These are phyloP conservation scores for Pachyuromys duprasi DNA, from an alignment of 2,797 vertebrate genomes.

Conservation along the genomic window DNA sequence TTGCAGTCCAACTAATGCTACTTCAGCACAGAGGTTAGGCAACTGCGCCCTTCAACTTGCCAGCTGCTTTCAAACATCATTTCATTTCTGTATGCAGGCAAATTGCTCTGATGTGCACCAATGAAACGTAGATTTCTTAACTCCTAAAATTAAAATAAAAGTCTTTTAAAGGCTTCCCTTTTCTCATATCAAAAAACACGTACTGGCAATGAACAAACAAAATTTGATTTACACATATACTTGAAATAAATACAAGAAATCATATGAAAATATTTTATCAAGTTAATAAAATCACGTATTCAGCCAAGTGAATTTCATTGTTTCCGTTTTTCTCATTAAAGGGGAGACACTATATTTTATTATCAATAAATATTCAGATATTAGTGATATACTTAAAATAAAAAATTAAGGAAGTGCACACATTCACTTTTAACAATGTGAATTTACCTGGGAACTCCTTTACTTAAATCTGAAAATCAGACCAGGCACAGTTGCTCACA, in stretches of 20 bases:
- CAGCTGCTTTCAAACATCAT: neutral
- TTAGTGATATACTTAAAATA: conserved; percentile 31
- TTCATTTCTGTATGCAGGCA: conserved; percentile 20
- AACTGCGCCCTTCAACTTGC: conserved; percentile 4
- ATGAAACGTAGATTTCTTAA: conserved; percentile 51
- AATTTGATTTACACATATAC: conserved; percentile 33
- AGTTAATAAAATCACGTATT: conserved; percentile 35
- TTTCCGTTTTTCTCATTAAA: conserved; percentile 54
- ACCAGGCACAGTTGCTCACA: neutral
- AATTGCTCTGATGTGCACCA: conserved; percentile 59
- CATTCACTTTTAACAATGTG: conserved; percentile 26
- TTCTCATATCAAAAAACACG: neutral
- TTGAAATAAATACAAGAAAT: conserved; percentile 65
- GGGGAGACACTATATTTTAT: neutral
- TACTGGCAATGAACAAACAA: conserved; percentile 55
- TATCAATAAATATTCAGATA: conserved; percentile 45
- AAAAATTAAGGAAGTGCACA: conserved; percentile 38
- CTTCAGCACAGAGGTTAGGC: conserved; percentile 29
- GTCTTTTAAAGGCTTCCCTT: conserved; percentile 48
- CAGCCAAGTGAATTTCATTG: conserved; percentile 31
- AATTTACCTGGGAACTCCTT: conserved; percentile 47
- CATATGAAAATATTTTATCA: conserved; percentile 21
- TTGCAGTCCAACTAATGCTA: conserved; percentile 53
- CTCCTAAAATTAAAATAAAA: conserved; percentile 70
- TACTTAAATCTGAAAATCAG: neutral